A percentile compares a stretch with the other conserved stretches of the same genome.
Evolutionary conservation across 1,140 invertebrate genomes (phyloP).

Genomic region (Planococcus citri): DNA sequence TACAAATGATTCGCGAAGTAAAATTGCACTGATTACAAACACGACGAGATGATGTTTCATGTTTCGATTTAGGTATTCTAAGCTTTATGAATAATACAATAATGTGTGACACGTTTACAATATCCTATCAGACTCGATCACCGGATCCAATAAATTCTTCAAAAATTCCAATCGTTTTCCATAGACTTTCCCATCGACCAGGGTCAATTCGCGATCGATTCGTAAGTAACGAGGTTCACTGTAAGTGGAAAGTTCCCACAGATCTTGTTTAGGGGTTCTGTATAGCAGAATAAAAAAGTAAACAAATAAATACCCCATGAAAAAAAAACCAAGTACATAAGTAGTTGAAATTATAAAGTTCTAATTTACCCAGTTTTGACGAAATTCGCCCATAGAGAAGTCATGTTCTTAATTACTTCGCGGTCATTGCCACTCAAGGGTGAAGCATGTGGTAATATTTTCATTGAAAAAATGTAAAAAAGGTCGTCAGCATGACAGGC

Average conservation of each 20-base stretch:
- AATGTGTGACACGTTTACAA: too few relatives aligned
- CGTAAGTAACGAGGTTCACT: neutral
- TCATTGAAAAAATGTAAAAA: neutral
- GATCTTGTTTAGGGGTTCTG: neutral
- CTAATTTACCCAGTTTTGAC: neutral
- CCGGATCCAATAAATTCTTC: neutral
- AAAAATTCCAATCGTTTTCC: neutral
- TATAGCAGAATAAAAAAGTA: too few relatives aligned
- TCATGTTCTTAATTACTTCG: neutral
- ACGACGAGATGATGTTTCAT: too few relatives aligned
- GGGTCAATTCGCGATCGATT: neutral
- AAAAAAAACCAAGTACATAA: too few relatives aligned
- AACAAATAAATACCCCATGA: too few relatives aligned
- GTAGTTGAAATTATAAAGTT: too few relatives aligned
- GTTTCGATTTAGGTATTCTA: too few relatives aligned
- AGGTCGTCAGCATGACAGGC: neutral
- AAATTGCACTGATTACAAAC: too few relatives aligned
- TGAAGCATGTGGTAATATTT: neutral
- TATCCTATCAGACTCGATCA: neutral
- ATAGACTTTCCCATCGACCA: neutral
- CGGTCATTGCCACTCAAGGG: neutral
- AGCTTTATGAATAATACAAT: too few relatives aligned
- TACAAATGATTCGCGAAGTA: too few relatives aligned
- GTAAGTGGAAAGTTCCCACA: neutral
- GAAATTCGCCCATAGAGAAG: constrained; percentile 1